A percentile compares a stretch with the other conserved stretches of the same genome.
Evolutionary conservation across 2,113 vertebrate genomes (phyloP).

Genomic region (sheep (Ovis aries)): DNA sequence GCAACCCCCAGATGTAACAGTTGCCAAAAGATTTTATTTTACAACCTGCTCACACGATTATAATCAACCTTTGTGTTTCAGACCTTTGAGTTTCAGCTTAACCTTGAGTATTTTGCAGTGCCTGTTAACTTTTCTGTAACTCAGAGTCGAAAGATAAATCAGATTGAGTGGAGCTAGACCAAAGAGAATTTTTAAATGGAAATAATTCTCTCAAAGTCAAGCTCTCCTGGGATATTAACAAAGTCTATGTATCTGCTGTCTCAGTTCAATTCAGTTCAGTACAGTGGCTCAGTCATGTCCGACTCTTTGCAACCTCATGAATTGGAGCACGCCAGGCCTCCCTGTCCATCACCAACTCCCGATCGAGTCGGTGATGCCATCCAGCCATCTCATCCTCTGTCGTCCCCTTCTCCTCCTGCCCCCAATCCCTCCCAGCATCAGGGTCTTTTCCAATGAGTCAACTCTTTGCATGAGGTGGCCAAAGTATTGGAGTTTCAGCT

Average conservation of each 20-base stretch:
- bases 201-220: slow-evolving; percentile 39
- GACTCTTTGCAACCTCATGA: no score
- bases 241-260: not conserved
- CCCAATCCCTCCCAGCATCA: no score
- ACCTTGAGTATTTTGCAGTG: slow-evolving; percentile 4
- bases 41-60: slow-evolving; percentile 18
- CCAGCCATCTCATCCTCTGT: no score
- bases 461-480: no score
- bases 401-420: no score
- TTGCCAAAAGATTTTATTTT: slow-evolving; percentile 46
- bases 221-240: not conserved
- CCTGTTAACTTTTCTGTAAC: slow-evolving; percentile 30
- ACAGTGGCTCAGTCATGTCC: no score
- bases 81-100: slow-evolving; percentile 29
- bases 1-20: not conserved
- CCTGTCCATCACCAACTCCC: no score
- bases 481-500: no score
- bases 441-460: no score
- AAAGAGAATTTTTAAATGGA: slow-evolving; percentile 49
- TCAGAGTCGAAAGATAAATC: slow-evolving; percentile 39
- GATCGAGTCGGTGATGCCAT: no score
- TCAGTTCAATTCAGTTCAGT: not conserved
- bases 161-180: not conserved
- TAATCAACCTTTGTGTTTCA: slow-evolving; percentile 50
- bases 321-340: no score